Conservation (phyloP, 2,888 invertebrate species). For the Pocota personata region DNA sequence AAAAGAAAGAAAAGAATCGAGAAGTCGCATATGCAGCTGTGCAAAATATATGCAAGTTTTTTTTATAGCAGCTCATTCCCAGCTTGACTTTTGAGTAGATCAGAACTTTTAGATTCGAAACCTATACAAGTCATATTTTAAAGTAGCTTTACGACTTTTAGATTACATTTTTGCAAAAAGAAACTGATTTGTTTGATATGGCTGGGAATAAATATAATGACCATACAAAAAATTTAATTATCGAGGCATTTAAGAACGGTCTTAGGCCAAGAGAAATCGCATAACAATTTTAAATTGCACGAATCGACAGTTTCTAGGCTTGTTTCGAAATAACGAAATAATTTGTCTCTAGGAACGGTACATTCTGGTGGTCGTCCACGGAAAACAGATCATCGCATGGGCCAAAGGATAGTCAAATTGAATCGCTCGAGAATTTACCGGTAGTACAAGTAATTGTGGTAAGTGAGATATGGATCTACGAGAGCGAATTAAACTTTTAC, state of each 20-base stretch:
- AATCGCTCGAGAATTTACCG: too few species aligned
- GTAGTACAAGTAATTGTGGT: too few species aligned
- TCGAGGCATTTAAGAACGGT: neutral
- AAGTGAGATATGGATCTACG: too few species aligned
- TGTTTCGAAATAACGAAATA: neutral
- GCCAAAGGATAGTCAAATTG: neutral
- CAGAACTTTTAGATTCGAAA: too few species aligned
- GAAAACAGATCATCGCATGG: neutral
- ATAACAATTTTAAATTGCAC: neutral
- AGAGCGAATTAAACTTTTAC: too few species aligned
- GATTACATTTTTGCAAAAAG: too few species aligned
- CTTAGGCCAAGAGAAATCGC: neutral
- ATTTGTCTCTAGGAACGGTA: neutral
- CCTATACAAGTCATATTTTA: too few species aligned
- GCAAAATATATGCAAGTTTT: neutral
- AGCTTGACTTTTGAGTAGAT: neutral
- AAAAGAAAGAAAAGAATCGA: too few species aligned
- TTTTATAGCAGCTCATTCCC: neutral
- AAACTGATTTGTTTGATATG: too few species aligned
- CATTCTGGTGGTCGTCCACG: neutral
- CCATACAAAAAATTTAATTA: too few species aligned
- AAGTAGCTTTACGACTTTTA: too few species aligned
- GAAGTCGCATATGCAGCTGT: too few species aligned
- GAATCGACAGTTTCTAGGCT: neutral
- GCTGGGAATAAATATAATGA: neutral